These are phyloP conservation scores for Catharus minimus DNA, from an alignment of 2,113 vertebrate genomes.

Conservation along the genomic window DNA sequence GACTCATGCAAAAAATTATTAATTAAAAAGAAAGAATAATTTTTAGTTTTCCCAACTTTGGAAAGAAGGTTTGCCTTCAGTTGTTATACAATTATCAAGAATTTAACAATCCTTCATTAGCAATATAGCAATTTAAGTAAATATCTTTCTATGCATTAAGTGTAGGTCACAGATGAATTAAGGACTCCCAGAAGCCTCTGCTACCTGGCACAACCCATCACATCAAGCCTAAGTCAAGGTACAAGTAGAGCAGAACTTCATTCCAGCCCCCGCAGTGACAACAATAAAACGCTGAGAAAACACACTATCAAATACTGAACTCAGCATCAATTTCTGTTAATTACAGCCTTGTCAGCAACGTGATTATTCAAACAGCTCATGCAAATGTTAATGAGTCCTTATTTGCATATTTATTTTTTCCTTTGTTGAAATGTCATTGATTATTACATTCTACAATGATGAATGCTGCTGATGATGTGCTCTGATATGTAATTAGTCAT, in stretches of 20 bases:
- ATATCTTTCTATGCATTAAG: conserved; percentile 64
- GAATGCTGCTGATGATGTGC: conserved; percentile 96
- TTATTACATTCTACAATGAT: conserved; percentile 99
- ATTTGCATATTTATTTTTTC: conserved; percentile 99
- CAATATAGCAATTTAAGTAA: conserved; percentile 71
- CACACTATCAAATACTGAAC: conserved; percentile 87
- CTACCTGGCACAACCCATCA: conserved; percentile 77
- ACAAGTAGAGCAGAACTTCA: conserved; percentile 82
- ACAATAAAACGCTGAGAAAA: conserved; percentile 85
- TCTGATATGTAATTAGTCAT: conserved; percentile 99
- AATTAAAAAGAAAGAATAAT: neutral
- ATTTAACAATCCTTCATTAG: conserved; percentile 54
- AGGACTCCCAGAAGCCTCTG: conserved; percentile 73
- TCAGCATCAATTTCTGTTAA: conserved; percentile 97
- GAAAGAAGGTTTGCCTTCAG: conserved; percentile 26
- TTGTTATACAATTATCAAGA: conserved; percentile 55
- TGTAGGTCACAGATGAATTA: conserved; percentile 71
- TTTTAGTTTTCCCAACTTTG: conserved; percentile 59
- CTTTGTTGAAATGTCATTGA: conserved; percentile 99
- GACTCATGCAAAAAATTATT: conserved; percentile 23
- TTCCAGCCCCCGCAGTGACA: conserved; percentile 82
- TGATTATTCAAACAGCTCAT: conserved; percentile 99
- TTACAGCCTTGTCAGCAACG: conserved; percentile 97
- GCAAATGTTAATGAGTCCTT: conserved; percentile 99
- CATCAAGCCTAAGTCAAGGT: conserved; percentile 76